Evolutionary conservation across 2,888 invertebrate genomes (phyloP).

Genomic region (Pyrrhia umbra): DNA sequence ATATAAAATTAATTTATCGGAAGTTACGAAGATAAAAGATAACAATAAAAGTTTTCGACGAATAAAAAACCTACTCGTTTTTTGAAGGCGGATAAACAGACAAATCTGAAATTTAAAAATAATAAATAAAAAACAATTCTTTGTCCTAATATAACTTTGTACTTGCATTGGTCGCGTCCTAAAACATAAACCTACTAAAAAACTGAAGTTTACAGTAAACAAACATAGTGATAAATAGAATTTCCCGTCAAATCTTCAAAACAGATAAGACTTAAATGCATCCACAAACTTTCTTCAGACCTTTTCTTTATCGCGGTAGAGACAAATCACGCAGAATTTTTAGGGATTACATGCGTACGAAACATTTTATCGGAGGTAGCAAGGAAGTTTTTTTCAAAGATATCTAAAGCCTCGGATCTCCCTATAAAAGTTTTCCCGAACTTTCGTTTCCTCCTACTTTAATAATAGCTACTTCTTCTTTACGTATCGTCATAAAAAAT

Average conservation of each 20-base stretch:
- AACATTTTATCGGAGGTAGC: conserved; percentile 83
- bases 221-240: conserved; percentile 36
- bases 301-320: conserved; percentile 76
- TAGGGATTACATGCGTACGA: conserved; percentile 82
- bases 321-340: conserved; percentile 83
- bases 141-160: too few species aligned
- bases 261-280: conserved; percentile 68
- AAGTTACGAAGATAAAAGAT: too few species aligned
- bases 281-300: conserved; percentile 61
- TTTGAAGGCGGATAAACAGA: too few species aligned
- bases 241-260: conserved; percentile 56
- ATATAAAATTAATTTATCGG: too few species aligned
- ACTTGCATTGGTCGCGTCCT: too few species aligned
- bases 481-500: conserved; percentile 55
- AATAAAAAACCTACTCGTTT: too few species aligned
- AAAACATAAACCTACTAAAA: not conserved
- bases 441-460: conserved; percentile 78
- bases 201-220: conserved; percentile 18
- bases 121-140: too few species aligned
- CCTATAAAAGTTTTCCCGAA: conserved; percentile 79
- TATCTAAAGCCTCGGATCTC: conserved; percentile 82
- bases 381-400: conserved; percentile 79
- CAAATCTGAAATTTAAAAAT: too few species aligned
- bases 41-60: too few species aligned
- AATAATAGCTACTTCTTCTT: conserved; percentile 74